Base-by-base conservation (phyloP, 2,113 vertebrate species). In the Asarcornis scutulata region DNA sequence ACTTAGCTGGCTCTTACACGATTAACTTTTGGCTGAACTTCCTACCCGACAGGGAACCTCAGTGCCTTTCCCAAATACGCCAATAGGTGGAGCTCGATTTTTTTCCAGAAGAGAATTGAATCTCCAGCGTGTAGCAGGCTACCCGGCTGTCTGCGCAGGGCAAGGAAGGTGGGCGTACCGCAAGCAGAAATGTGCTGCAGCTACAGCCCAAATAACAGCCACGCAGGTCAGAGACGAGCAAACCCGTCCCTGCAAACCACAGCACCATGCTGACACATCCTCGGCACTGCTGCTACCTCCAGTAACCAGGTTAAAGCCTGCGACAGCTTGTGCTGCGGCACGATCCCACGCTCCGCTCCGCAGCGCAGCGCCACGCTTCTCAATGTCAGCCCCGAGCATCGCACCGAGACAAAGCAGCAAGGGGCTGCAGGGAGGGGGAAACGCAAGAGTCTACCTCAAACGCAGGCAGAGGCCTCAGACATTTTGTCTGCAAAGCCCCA, bases 1-100 rank as follows among this genome's bases (percentile, higher is more conserved):
- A 88, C 73, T 93, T 56, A 77, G 34, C 32, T 50, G 53, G 66
- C 38, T 50, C 73, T 95, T 75, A 42, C 32, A 12, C 11, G 9
- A 87, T 62, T 66, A 56, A 91, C 81, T 85, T 56, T 16, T 74
- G 89, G 91, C 84, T 94, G 58, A 92, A 87, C 31, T 34, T 59
- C 32, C 53, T 20, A 25, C 83, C 56, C 42, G 50, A 8, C 0
- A 0, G 89, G 74, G 38, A 66, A 34, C 48, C 25, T 73, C 46
- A 7, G 58, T 11, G 90, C 71, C 88, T 84, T 93, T 73, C 92
- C 83, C 83, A 18, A 79, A 78, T 4, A 6, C 0, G 1, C 90
- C 96, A 55, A 95, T 59, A 97, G 96, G 77, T 95, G 96, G 95
- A 94, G 96, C 96, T 93, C 92, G 78, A 22, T 86, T 32, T 82